phyloP scores from a whole-genome alignment of 1,140 invertebrate species.

The Heliconius hewitsoni region DNA sequence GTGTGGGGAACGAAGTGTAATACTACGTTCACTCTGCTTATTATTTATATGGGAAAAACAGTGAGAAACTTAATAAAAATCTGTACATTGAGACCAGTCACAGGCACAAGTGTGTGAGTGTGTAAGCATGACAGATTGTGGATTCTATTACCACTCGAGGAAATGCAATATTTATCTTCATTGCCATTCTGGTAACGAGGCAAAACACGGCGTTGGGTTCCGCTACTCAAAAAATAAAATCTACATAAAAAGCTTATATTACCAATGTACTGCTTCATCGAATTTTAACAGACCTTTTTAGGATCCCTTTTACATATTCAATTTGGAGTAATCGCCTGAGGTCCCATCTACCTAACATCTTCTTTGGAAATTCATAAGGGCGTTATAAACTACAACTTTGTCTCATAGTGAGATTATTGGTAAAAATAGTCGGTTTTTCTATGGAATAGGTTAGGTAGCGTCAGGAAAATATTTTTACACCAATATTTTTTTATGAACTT shows the following conservation, averaged over 20 bases:
- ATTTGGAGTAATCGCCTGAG: constrained; percentile 26
- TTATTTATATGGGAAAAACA: no score
- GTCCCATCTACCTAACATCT: constrained; percentile 17
- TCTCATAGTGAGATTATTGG: constrained; percentile 55
- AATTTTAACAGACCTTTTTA: constrained; percentile 13
- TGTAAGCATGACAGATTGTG: no score
- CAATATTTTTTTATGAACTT: background rate
- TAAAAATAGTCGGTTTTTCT: constrained; percentile 49
- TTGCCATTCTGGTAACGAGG: no score
- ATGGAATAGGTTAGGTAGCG: constrained; percentile 47
- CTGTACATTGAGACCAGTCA: no score
- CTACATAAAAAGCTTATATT: background rate
- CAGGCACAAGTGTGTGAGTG: no score
- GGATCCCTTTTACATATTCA: constrained; percentile 26
- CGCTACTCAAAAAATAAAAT: no score
- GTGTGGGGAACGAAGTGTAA: no score
- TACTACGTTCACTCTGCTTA: no score
- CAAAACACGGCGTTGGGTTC: no score
- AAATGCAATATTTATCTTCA: no score
- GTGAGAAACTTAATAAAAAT: no score
- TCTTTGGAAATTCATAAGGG: constrained; percentile 32
- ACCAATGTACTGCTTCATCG: constrained; percentile 8
- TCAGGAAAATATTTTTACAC: constrained; percentile 31
- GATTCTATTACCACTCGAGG: no score
- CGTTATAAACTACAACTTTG: constrained; percentile 39